These are phyloP conservation scores for Ciconia stormi DNA, from an alignment of 2,113 vertebrate species.

Conservation along the genomic window DNA sequence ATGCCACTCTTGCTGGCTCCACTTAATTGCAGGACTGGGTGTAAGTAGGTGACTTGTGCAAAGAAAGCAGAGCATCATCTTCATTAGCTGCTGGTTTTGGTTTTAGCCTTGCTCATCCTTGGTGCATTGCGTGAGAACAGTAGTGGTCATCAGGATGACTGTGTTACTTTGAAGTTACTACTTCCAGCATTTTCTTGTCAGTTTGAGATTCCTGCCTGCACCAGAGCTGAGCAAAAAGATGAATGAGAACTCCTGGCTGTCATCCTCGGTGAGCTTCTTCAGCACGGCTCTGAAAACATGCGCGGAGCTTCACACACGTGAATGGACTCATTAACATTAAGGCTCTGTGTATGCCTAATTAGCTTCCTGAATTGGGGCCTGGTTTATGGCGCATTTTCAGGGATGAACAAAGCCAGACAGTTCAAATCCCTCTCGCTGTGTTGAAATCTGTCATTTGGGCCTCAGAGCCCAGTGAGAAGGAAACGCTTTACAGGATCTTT, in stretches of 20 bases:
- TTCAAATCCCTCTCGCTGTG: neutral
- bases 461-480: neutral
- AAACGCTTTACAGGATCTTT: neutral
- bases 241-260: neutral
- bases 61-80: neutral
- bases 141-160: neutral
- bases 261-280: neutral
- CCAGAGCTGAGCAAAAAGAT: neutral
- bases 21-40: neutral
- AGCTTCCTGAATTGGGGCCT: neutral
- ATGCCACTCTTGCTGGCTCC: neutral
- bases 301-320: neutral
- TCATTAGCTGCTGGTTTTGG: neutral
- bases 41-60: neutral
- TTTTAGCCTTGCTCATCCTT: neutral
- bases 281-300: neutral
- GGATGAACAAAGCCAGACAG: neutral
- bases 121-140: neutral
- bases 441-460: conserved; percentile 20
- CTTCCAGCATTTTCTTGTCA: neutral
- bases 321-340: neutral
- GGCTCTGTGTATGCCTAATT: neutral
- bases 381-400: neutral
- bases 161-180: neutral
- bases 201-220: neutral